A percentile compares a stretch with the other conserved stretches of the same genome.
Conservation (phyloP, 1,140 invertebrate genomes). For the Ylistrum balloti region DNA sequence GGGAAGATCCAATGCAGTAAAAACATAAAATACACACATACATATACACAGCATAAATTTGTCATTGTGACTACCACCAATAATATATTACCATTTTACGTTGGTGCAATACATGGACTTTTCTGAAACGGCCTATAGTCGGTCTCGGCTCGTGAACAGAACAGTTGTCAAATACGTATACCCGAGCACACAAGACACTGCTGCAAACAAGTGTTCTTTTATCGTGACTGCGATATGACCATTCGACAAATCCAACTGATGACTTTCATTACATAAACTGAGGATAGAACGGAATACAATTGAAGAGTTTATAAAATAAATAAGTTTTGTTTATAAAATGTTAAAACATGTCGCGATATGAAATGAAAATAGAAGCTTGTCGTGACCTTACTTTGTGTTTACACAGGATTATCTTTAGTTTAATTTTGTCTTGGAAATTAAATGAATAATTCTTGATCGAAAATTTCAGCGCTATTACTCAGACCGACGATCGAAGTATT, state of each 20-base stretch:
- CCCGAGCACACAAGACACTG: background rate
- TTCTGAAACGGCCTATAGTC: slow-evolving; percentile 19
- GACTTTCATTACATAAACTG: background rate
- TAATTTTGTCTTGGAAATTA: background rate
- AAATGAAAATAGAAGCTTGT: slow-evolving; percentile 8
- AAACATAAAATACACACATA: no score
- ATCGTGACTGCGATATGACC: background rate
- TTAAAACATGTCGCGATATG: slow-evolving; percentile 28
- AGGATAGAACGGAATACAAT: background rate
- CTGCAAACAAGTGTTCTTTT: slow-evolving; percentile 30
- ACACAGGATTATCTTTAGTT: background rate
- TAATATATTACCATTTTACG: slow-evolving; percentile 11
- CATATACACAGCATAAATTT: no score
- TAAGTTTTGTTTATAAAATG: background rate
- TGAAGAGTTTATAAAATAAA: background rate
- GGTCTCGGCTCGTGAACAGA: slow-evolving; percentile 31
- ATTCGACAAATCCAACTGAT: background rate
- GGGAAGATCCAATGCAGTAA: background rate
- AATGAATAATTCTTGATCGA: background rate
- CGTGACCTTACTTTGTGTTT: background rate
- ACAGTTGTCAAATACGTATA: slow-evolving; percentile 31
- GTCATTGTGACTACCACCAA: background rate
- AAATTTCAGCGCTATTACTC: background rate
- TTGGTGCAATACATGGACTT: slow-evolving; percentile 19
- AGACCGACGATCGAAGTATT: background rate